Evolutionary conservation across 2,888 invertebrate genomes (phyloP), one percentile per base, ranked within the genome.

Genomic region (Aphodius sticticus): DNA sequence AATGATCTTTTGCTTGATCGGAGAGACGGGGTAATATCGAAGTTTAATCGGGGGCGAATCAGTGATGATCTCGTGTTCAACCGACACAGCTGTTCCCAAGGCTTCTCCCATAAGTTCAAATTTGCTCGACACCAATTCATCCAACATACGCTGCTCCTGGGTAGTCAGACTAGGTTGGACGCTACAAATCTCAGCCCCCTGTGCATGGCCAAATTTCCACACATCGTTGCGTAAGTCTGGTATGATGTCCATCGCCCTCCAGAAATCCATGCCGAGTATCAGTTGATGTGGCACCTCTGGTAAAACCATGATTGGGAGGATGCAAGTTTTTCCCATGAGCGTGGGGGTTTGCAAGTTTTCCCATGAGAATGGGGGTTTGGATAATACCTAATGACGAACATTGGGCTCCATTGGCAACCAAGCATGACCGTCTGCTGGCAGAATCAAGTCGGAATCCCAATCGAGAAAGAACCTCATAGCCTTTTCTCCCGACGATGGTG

Each of bases 21-120:
- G 83, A 14, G 81, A 81, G 4, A 84, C 81, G 0, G 81, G 81
- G 71, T 83, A 84, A 69, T 83, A 83, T 16, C 83, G 69, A 69
- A 83, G 83, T 69, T 84, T 84, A 2, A 84, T 83, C 9, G 84
- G 82, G 2, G 76, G 6, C 7, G 70, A 26, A 16, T 78, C 76
- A 6, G 77, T 77, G 14, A 16, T 16, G 0, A 79, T 77, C 37
- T 36, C 38, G 76, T 81, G 81, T 70, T 76, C 79, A 7, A 7
- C 53, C 7, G 75, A 78, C 14, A 76, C 7, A 53, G 26, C n/a
- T 14, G 81, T 81, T 36, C 81, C 79, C 16, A 81, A 79, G n/a
- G 82, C 26, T 26, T 26, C 26, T 26, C 26, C 26, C 26, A 26
- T 26, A 2, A 26, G 26, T 26, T 26, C 26, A 26, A 26, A 26